phyloP scores from a whole-genome alignment of 2,797 vertebrate genomes.

The Meriones psammophilus region DNA sequence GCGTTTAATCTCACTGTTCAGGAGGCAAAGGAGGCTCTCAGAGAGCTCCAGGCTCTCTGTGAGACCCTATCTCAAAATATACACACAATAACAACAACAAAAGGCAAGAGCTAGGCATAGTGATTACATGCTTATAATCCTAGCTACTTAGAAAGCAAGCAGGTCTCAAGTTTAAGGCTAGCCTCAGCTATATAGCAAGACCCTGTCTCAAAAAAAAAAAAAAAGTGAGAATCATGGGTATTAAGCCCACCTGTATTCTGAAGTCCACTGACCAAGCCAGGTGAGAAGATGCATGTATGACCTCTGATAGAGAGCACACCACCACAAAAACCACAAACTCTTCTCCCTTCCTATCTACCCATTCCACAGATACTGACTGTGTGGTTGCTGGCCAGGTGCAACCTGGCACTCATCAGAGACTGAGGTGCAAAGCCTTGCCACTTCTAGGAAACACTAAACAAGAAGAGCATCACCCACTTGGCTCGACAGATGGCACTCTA shows the following conservation, averaged over 20 bases:
- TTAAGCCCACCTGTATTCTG: not conserved
- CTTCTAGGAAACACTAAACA: not conserved
- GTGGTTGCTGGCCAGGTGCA: too few relatives aligned
- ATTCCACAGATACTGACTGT: not conserved
- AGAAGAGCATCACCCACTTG: not conserved
- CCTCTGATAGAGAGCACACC: not conserved
- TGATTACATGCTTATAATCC: not conserved
- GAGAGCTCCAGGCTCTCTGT: not conserved
- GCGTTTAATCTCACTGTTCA: not conserved
- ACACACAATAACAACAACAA: not conserved
- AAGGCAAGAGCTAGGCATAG: not conserved
- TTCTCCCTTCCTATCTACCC: not conserved
- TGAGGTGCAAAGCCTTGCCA: not conserved
- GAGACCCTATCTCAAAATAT: not conserved
- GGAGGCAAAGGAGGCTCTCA: not conserved
- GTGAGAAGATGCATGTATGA: not conserved
- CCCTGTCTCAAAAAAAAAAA: not conserved
- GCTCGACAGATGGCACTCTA: not conserved
- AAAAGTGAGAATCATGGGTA: not conserved
- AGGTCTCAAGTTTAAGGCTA: not conserved
- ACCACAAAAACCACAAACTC: not conserved
- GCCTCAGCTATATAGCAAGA: not conserved
- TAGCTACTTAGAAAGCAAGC: not conserved
- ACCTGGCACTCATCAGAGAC: not conserved
- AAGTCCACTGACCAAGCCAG: not conserved